phyloP scores from a whole-genome alignment of 2,888 invertebrate species.

The Drosophila paramelanica region DNA sequence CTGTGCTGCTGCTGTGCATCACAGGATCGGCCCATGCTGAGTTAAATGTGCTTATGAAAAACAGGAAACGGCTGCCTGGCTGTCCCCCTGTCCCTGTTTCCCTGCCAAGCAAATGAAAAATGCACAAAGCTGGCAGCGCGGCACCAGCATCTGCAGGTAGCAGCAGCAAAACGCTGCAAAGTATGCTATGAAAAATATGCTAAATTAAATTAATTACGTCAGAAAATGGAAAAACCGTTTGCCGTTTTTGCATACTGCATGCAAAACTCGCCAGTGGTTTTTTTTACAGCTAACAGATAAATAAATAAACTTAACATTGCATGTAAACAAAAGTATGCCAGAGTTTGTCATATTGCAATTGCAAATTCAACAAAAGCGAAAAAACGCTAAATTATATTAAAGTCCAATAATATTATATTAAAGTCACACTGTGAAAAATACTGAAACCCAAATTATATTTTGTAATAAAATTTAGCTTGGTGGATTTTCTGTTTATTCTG shows the following conservation, averaged over 20 bases:
- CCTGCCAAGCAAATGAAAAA: constrained; percentile 43
- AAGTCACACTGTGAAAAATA: constrained; percentile 4
- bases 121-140: constrained; percentile 42
- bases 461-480: background rate
- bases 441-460: constrained; percentile 5
- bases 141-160: constrained; percentile 15
- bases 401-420: constrained; percentile 30
- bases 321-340: constrained; percentile 41
- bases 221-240: constrained; percentile 35
- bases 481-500: background rate
- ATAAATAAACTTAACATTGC: constrained; percentile 23
- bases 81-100: background rate
- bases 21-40: constrained; percentile 52
- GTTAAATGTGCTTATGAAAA: constrained; percentile 62
- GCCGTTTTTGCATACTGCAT: constrained; percentile 11
- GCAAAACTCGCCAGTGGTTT: constrained; percentile 7
- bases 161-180: constrained; percentile 10
- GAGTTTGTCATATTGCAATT: constrained; percentile 28
- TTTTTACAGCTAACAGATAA: constrained; percentile 17
- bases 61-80: constrained; percentile 39
- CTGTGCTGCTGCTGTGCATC: constrained; percentile 35
- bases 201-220: constrained; percentile 63
- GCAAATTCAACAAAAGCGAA: constrained; percentile 10
- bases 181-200: constrained; percentile 35
- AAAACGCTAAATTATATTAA: constrained; percentile 51